Evolutionary conservation across 1,140 invertebrate species (phyloP), one percentile per base, ranked within the genome.

Genomic region (Sitobion miscanthi): DNA sequence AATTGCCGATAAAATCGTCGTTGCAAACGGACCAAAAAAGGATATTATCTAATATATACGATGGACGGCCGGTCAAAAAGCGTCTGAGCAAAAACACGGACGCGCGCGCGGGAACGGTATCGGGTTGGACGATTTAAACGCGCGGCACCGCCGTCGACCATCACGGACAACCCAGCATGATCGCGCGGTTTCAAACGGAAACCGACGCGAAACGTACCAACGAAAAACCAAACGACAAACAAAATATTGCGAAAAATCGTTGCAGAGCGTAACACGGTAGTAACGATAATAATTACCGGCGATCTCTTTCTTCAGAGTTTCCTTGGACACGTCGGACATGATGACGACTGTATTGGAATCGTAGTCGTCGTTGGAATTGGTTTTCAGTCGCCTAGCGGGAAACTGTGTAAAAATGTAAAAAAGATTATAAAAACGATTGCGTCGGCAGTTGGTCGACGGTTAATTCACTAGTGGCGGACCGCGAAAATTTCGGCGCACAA

Each of bases 261-360:
- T 11, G 21, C 83, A 23, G 23, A 45, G 7, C 30, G 20, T 6
- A 14, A 35, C 0, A 6, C 62, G 17, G 62, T 21, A 20, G n/a
- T 9, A 20, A 77, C 90, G 7, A 69, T 83, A 83, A 93, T 96
- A 83, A 93, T 96, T 96, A 97, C 97, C 96, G 96, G 96, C 96
- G 94, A 97, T 97, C 95, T 97, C 96, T 95, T 96, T 96, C 95
- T 96, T 96, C 94, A 97, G 96, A 94, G 97, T 96, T 95, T 97
- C 96, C 95, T 97, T 96, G 94, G 96, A 96, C 94, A 97, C 96
- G 95, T 97, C 96, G 95, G 96, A 96, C 96, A 97, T 97, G 93
- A 83, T 69, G 62, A 77, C n/a, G 62, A 77, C n/a, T 77, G 62
- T 77, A n/a, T n/a, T 4, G 52, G 49, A 1, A 8, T 11, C 83